These are phyloP conservation scores for Cranoglanis bouderius DNA, from an alignment of 2,113 vertebrate species.

Conservation along the genomic window DNA sequence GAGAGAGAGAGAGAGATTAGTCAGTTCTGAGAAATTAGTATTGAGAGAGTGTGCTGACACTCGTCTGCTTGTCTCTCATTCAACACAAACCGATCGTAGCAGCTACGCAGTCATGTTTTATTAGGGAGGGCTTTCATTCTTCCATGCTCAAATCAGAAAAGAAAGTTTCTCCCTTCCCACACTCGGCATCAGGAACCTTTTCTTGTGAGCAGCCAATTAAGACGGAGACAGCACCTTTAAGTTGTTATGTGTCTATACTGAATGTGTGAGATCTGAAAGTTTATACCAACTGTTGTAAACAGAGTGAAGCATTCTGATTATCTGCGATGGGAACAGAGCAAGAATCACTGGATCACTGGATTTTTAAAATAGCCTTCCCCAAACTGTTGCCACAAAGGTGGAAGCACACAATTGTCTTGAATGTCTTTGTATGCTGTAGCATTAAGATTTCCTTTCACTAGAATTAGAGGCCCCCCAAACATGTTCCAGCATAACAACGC, in stretches of 20 bases:
- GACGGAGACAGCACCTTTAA: background rate
- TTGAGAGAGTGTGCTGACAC: background rate
- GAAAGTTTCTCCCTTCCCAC: background rate
- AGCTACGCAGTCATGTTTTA: constrained; percentile 24
- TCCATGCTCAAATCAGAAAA: background rate
- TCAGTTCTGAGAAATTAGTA: constrained; percentile 10
- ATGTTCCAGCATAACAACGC: background rate
- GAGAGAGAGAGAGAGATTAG: background rate
- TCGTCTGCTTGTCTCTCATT: constrained; percentile 6
- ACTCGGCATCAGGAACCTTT: background rate
- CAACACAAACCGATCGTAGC: background rate
- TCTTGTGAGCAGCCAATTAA: background rate
- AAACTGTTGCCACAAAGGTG: background rate
- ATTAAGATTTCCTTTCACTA: background rate
- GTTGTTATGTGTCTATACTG: background rate
- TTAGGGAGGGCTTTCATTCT: constrained; percentile 2
- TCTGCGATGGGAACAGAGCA: background rate
- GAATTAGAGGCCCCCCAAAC: background rate
- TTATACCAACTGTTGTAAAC: background rate
- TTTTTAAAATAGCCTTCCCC: too few species aligned
- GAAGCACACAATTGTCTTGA: background rate
- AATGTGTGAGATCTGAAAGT: background rate
- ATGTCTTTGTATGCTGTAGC: background rate
- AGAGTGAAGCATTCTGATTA: background rate
- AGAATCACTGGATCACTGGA: background rate